These are phyloP conservation scores for Laodelphax striatellus DNA, from an alignment of 1,140 invertebrate genomes.

Conservation along the genomic window DNA sequence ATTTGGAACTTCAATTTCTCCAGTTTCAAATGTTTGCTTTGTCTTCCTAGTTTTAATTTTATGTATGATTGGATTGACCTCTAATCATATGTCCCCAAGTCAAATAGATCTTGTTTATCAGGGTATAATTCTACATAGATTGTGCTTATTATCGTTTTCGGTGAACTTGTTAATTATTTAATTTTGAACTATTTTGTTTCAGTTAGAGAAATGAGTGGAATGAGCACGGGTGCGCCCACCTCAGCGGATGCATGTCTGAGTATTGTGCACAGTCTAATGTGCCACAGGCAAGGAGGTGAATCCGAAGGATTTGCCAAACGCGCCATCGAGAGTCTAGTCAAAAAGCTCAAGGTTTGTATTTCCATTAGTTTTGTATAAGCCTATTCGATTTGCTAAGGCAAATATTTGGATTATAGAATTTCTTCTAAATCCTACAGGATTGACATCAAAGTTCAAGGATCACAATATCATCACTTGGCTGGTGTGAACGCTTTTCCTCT, in stretches of 20 bases:
- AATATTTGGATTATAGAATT: too few relatives aligned
- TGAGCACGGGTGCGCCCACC: slow-evolving; percentile 45
- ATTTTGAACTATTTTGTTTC: not conserved
- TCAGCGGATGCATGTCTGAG: slow-evolving; percentile 93
- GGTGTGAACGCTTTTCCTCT: too few relatives aligned
- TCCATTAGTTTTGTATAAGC: too few relatives aligned
- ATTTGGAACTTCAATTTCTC: too few relatives aligned
- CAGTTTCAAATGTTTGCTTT: too few relatives aligned
- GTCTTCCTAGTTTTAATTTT: too few relatives aligned
- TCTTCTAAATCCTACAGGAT: not conserved
- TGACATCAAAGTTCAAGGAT: not conserved
- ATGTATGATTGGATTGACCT: too few relatives aligned
- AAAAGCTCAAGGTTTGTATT: slow-evolving; percentile 76
- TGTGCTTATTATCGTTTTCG: too few relatives aligned
- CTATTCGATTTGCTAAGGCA: too few relatives aligned
- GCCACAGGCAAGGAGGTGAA: slow-evolving; percentile 92
- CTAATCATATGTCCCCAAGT: too few relatives aligned
- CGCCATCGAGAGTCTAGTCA: slow-evolving; percentile 94
- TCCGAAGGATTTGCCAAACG: slow-evolving; percentile 91
- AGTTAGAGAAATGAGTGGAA: slow-evolving; percentile 12
- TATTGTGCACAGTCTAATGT: slow-evolving; percentile 96
- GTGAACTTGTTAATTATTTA: not conserved
- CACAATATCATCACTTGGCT: not conserved
- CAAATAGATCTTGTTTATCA: too few relatives aligned
- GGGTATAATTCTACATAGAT: too few relatives aligned